These are phyloP conservation scores for Pocillopora grandis DNA, from an alignment of 92 coral and sea anemone genomes.

Conservation along the genomic window DNA sequence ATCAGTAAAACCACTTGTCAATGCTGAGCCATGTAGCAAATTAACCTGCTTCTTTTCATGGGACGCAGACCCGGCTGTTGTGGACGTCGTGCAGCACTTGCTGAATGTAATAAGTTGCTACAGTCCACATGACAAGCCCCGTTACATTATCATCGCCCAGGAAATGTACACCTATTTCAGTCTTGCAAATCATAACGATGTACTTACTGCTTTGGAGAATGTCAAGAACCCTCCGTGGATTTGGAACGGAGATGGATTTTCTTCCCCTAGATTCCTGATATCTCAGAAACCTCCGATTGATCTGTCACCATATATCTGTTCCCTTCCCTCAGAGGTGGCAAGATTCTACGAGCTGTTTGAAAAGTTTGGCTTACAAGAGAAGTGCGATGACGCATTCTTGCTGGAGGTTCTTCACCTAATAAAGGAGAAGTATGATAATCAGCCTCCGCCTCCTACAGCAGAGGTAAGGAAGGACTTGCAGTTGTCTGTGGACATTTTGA, in stretches of 20 bases:
- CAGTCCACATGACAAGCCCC: slow-evolving; percentile 53
- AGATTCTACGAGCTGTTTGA: slow-evolving; percentile 17
- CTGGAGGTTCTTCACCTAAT: slow-evolving; percentile 35
- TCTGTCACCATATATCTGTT: slow-evolving; percentile 49
- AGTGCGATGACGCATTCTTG: slow-evolving; percentile 28
- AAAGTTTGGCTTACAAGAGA: slow-evolving; percentile 34
- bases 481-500: slow-evolving; percentile 65
- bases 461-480: slow-evolving; percentile 68
- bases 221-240: slow-evolving; percentile 47
- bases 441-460: not conserved
- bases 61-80: slow-evolving; percentile 39
- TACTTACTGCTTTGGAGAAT: slow-evolving; percentile 17
- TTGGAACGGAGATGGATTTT: slow-evolving; percentile 75
- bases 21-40: not conserved
- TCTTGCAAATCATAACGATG: not conserved
- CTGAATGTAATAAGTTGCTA: slow-evolving; percentile 57
- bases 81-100: slow-evolving; percentile 53
- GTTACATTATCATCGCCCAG: slow-evolving; percentile 34
- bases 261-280: slow-evolving; percentile 40
- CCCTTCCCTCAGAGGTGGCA: slow-evolving; percentile 41
- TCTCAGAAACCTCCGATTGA: slow-evolving; percentile 45
- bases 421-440: slow-evolving; percentile 49
- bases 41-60: slow-evolving; percentile 56
- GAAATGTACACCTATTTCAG: slow-evolving; percentile 44
- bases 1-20: slow-evolving; percentile 45